Evolutionary conservation across 1,140 invertebrate species (phyloP), one percentile per base, ranked within the genome.

Genomic region (Zaprionus lachaisei): DNA sequence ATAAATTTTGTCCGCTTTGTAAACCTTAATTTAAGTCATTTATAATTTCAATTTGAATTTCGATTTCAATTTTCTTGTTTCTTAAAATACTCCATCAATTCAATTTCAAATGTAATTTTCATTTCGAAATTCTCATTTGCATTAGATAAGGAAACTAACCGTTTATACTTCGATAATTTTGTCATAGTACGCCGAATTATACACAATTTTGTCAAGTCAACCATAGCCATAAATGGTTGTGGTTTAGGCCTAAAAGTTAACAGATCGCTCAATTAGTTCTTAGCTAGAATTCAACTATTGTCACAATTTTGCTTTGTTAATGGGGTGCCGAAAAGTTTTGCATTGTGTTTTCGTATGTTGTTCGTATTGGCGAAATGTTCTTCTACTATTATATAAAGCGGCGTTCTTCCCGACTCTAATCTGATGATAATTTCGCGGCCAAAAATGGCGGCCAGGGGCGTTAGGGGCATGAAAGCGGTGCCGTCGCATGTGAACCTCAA

Each of bases 211-310:
- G 67, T 63, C 73, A 20, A 44, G 67, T 62, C 74, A 34, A 47
- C 17, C 56, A 44, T 41, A 51, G 47, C 20, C 37, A 24, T 41
- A 51, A 72, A 64, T 20, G 34, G 44, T 69, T 61, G 64, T 70
- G 65, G 49, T 63, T 73, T 73, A 72, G 64, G 79, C 77, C 81
- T 79, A 81, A 81, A 89, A 70, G 49, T 78, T 61, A 62, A 70
- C 83, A 75, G 69, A 84, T 83, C 56, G 67, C 72, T 83, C 34
- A 76, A 84, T 90, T 90, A 81, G 64, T 74, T 77, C 83, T 86
- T 86, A 92, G 85, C 90, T 90, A 87, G 90, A 92, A 92, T 92
- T 92, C 73, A 79, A 77, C 90, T 92, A 92, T 92, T 92, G 90
- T 92, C 79, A 75, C 77, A 87, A 83, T 83, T 90, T 91, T 83